phyloP scores from a whole-genome alignment of 2,797 vertebrate genomes.

The Melanotaenia maccullochi region DNA sequence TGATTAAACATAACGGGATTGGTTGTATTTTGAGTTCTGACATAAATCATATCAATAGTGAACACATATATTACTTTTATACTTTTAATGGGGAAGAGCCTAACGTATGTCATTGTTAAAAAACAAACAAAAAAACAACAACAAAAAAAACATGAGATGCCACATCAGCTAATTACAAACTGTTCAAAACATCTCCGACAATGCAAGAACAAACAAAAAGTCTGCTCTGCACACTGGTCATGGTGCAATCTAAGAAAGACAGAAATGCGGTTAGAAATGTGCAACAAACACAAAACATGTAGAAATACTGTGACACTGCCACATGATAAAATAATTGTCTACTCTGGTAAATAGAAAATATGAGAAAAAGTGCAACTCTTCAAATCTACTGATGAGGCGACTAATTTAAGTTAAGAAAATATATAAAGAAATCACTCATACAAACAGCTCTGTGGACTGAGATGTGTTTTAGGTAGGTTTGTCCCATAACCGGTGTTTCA shows the following conservation, averaged over 20 bases:
- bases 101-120: neutral
- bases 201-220: neutral
- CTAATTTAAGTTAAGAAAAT: neutral
- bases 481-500: too few species aligned
- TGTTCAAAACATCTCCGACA: constrained; percentile 1
- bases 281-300: too few species aligned
- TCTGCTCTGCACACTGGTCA: neutral
- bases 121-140: neutral
- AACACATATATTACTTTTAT: neutral
- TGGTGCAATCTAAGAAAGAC: neutral
- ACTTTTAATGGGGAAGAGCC: neutral
- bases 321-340: neutral
- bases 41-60: too few species aligned
- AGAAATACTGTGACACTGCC: neutral
- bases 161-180: neutral
- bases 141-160: neutral
- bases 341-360: neutral
- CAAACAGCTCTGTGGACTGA: neutral
- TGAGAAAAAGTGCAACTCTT: neutral
- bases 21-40: too few species aligned
- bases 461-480: neutral
- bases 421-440: neutral
- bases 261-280: neutral
- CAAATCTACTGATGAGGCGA: neutral
- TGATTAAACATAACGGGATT: too few species aligned